Evolutionary conservation across 2,888 invertebrate genomes (phyloP).

Genomic region (Tenthredo mesomela): DNA sequence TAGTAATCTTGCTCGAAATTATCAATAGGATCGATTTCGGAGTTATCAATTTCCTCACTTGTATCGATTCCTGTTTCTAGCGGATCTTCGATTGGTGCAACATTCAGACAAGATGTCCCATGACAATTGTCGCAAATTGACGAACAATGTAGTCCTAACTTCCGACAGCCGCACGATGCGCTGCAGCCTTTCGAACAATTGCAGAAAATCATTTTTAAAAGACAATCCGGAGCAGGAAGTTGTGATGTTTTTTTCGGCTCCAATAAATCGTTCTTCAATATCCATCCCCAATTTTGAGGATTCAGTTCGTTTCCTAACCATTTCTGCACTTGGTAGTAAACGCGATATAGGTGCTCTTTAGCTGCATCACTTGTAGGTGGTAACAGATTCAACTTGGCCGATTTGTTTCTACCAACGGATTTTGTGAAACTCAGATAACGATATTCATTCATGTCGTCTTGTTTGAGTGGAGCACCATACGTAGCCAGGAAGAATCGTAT

Average conservation of each 20-base stretch:
- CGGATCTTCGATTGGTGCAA: slow-evolving; percentile 45
- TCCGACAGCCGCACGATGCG: slow-evolving; percentile 64
- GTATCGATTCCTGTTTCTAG: not conserved
- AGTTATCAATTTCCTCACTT: slow-evolving; percentile 18
- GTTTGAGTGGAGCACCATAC: slow-evolving; percentile 50
- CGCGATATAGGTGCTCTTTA: slow-evolving; percentile 48
- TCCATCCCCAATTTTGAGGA: slow-evolving; percentile 60
- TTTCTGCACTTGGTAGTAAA: slow-evolving; percentile 32
- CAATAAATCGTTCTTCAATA: slow-evolving; percentile 59
- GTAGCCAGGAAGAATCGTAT: slow-evolving; percentile 45
- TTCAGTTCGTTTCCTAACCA: slow-evolving; percentile 25
- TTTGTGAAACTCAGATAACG: slow-evolving; percentile 51
- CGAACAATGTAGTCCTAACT: slow-evolving; percentile 64
- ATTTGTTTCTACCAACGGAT: slow-evolving; percentile 39
- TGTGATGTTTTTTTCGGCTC: slow-evolving; percentile 57
- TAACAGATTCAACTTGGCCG: slow-evolving; percentile 39
- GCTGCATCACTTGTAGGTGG: slow-evolving; percentile 48
- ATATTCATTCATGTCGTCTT: slow-evolving; percentile 33
- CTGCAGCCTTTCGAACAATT: slow-evolving; percentile 64
- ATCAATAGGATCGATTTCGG: slow-evolving; percentile 24
- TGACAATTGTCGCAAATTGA: slow-evolving; percentile 64
- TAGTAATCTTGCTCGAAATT: not conserved
- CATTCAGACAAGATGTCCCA: slow-evolving; percentile 61
- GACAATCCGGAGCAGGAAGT: slow-evolving; percentile 63
- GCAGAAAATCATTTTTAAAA: slow-evolving; percentile 65